These are phyloP conservation scores for Vanessa atalanta DNA, from an alignment of 1,140 invertebrate species.

Conservation along the genomic window DNA sequence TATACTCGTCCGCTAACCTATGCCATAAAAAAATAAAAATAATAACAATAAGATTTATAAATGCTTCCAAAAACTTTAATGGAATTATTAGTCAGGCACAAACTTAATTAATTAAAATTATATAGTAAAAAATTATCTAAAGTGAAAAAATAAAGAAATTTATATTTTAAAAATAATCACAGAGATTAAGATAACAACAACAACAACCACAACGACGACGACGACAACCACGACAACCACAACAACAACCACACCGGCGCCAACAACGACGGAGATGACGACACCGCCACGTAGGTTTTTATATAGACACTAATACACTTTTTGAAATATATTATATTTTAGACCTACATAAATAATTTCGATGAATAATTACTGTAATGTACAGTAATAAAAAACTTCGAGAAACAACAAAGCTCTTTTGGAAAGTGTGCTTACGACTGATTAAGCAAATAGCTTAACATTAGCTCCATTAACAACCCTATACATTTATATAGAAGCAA, in stretches of 20 bases:
- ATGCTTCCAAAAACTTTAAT: too few relatives aligned
- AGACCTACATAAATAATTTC: neutral
- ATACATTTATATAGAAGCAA: neutral
- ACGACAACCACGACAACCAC: conserved; percentile 81
- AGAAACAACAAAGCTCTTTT: neutral
- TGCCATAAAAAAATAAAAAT: too few relatives aligned
- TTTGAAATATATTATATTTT: neutral
- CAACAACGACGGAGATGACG: conserved; percentile 61
- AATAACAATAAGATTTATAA: too few relatives aligned
- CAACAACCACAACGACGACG: conserved; percentile 78
- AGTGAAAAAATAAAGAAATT: neutral
- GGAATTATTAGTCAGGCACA: too few relatives aligned
- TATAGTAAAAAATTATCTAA: too few relatives aligned
- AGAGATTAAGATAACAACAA: conserved; percentile 83
- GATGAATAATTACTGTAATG: too few relatives aligned
- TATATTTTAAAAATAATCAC: conserved; percentile 17
- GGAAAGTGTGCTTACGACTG: neutral
- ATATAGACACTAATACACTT: neutral
- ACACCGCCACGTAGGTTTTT: conserved; percentile 59
- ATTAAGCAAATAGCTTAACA: neutral
- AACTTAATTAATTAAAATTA: too few relatives aligned
- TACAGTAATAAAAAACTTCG: too few relatives aligned
- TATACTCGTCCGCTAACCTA: too few relatives aligned
- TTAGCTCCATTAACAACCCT: neutral
- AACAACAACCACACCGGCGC: conserved; percentile 75